Base-by-base conservation (phyloP, 2,113 vertebrate genomes). In the Lethenteron reissneri region DNA sequence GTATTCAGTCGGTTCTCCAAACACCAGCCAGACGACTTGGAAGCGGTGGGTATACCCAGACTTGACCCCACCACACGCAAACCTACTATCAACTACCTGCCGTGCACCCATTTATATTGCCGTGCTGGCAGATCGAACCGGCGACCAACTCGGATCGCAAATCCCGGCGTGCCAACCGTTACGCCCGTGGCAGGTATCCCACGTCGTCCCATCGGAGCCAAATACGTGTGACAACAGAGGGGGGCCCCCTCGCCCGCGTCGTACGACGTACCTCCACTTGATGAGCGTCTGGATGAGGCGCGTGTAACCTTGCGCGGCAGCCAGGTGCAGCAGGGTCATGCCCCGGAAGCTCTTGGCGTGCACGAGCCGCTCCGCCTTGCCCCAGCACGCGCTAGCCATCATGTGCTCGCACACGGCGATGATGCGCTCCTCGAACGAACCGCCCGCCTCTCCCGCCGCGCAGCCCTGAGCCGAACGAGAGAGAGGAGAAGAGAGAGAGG, bases 291-390 rank as follows among this genome's bases (percentile, higher is more conserved):
- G 80, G 14, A 90, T 89, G 76, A 92, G 86, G 70, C 84, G 82
- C 60, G 85, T 84, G 57, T 90, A 89, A 76, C 87, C 87, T 75
- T 90, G 88, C 1, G 88, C 89, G 2, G 87, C 89, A 0, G 88
- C 87, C 75, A 92, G 81, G 77, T 92, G 87, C 3, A 90, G 82
- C 64, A 92, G 84, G 0, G 86, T 91, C 89, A 92, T 90, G 59
- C 89, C 89, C 1, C 89, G 80, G 79, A 90, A 85, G 73, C 84
- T 81, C 71, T 81, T 77, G 1, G 83, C 79, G n/a, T 87, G 85
- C 70, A 81, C 79, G 58, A 88, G 83, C 17, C 76, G 76, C 72
- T 86, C 80, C 70, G 77, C 72, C 1, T 74, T 76, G 9, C 75
- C 75, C 84, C 84, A 85, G 6, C 76, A 76, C 13, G 80, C 80